Conservation (phyloP, 2,888 invertebrate genomes). For the Nycteola revayana region DNA sequence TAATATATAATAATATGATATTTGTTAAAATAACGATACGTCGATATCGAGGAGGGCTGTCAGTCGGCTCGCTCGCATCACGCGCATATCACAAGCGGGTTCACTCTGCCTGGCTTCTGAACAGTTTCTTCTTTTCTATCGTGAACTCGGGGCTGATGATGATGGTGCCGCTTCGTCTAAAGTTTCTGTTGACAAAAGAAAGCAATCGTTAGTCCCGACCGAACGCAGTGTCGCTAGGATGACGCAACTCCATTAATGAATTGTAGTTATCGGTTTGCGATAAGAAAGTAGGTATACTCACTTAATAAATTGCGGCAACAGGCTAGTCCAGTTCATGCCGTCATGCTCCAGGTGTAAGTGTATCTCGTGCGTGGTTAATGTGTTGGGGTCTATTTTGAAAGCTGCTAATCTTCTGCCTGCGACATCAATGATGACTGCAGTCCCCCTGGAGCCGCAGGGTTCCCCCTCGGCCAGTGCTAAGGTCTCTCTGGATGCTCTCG, state of each 20-base stretch:
- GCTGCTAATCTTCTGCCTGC: slow-evolving; percentile 90
- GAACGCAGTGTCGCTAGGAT: slow-evolving; percentile 15
- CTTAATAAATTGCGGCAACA: slow-evolving; percentile 95
- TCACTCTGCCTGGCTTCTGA: slow-evolving; percentile 86
- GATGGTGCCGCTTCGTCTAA: slow-evolving; percentile 92
- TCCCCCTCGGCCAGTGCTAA: slow-evolving; percentile 92
- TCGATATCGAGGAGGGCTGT: slow-evolving; percentile 78
- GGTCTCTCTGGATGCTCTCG: slow-evolving; percentile 89
- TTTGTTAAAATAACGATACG: slow-evolving; percentile 80
- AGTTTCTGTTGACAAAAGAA: slow-evolving; percentile 83
- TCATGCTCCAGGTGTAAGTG: slow-evolving; percentile 94
- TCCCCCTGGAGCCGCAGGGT: slow-evolving; percentile 94
- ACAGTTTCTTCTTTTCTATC: slow-evolving; percentile 95
- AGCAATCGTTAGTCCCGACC: slow-evolving; percentile 32
- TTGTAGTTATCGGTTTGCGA: slow-evolving; percentile 4
- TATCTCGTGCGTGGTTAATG: slow-evolving; percentile 95
- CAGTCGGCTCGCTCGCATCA: slow-evolving; percentile 72
- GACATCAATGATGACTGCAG: slow-evolving; percentile 92
- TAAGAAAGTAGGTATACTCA: slow-evolving; percentile 74
- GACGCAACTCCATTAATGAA: slow-evolving; percentile 9
- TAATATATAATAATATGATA: slow-evolving; percentile 81
- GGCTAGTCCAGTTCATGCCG: slow-evolving; percentile 92
- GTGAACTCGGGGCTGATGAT: slow-evolving; percentile 94
- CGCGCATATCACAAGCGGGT: slow-evolving; percentile 52
- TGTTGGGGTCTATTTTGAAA: slow-evolving; percentile 92